Evolutionary conservation across 2,797 vertebrate genomes (phyloP).

Genomic region (Megaceryle alcyon): DNA sequence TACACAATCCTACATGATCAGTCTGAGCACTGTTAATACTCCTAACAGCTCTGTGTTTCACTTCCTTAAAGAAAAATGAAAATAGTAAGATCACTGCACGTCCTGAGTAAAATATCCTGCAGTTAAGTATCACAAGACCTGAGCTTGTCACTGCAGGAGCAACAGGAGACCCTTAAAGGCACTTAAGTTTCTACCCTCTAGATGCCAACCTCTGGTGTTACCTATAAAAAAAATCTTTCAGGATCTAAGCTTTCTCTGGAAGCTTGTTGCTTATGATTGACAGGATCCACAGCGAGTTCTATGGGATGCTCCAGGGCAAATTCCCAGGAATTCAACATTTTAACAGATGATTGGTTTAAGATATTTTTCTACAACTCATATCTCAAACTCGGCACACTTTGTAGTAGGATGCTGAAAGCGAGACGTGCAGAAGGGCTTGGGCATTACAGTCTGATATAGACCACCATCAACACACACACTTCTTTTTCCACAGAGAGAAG

Average conservation of each 20-base stretch:
- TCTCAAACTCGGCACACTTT: background rate
- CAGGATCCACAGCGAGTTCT: background rate
- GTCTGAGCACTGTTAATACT: background rate
- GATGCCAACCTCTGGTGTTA: background rate
- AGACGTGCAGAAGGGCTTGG: background rate
- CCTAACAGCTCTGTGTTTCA: background rate
- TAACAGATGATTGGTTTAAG: background rate
- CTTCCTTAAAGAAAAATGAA: background rate
- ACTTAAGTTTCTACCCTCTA: background rate
- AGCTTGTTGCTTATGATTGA: background rate
- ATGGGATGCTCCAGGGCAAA: background rate
- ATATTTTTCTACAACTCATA: background rate
- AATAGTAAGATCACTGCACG: background rate
- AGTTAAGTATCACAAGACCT: background rate
- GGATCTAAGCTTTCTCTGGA: background rate
- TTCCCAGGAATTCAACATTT: background rate
- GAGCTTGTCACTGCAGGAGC: background rate
- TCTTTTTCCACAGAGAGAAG: background rate
- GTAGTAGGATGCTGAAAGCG: background rate
- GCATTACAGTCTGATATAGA: background rate
- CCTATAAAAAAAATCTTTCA: background rate
- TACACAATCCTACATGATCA: rapidly evolving
- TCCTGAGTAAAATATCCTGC: background rate
- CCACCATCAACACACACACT: background rate
- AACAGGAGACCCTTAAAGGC: background rate